A percentile compares a stretch with the other conserved stretches of the same genome.
Conservation (phyloP, 2,797 vertebrate genomes). For the Babyrousa celebensis region DNA sequence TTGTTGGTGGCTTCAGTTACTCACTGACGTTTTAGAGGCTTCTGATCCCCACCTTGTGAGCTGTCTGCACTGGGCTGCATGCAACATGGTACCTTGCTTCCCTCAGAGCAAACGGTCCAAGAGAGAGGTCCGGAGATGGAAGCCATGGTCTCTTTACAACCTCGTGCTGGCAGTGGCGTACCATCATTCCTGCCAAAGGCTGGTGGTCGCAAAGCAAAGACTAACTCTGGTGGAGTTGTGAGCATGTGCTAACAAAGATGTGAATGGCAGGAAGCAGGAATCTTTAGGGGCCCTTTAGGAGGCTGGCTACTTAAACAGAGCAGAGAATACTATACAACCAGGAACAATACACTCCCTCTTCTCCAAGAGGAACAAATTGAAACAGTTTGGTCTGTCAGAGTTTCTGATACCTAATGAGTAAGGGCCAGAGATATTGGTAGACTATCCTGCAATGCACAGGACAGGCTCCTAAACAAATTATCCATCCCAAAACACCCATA, state of each 20-base stretch:
- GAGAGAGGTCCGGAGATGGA: background rate
- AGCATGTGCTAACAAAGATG: background rate
- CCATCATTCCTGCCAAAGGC: background rate
- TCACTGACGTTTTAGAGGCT: background rate
- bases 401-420: background rate
- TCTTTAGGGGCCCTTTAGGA: background rate
- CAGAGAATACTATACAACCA: background rate
- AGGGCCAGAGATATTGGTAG: background rate
- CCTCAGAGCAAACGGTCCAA: background rate
- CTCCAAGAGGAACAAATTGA: background rate
- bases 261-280: background rate
- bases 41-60: background rate
- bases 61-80: background rate
- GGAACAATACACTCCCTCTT: too few relatives aligned
- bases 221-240: too few relatives aligned
- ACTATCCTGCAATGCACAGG: background rate
- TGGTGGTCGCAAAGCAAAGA: background rate
- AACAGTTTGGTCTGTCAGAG: background rate
- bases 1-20: background rate
- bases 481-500: background rate
- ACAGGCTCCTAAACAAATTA: background rate
- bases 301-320: background rate
- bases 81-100: background rate
- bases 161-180: too few relatives aligned
- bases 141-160: background rate